phyloP scores from a whole-genome alignment of 2,113 vertebrate genomes.

The Puntigrus tetrazona region DNA sequence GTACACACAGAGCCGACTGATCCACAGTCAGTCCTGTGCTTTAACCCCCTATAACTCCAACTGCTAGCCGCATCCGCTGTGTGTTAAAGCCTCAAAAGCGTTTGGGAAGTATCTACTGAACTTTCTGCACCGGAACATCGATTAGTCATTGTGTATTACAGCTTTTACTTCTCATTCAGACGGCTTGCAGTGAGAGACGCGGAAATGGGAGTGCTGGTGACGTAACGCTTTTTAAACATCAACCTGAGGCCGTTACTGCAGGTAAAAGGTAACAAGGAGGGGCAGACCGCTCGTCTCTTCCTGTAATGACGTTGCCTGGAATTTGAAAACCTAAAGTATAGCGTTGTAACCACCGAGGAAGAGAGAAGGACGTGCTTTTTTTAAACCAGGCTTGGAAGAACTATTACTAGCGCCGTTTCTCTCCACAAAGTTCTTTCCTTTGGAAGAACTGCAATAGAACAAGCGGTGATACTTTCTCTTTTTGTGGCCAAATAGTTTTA shows the following conservation, averaged over 20 bases:
- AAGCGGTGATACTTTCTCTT: neutral
- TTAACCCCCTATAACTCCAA: neutral
- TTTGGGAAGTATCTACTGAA: conserved; percentile 4
- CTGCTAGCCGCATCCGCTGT: neutral
- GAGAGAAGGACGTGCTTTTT: neutral
- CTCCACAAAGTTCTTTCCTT: neutral
- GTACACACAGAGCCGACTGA: conserved; percentile 49
- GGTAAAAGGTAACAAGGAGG: conserved; percentile 31
- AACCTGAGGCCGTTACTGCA: conserved; percentile 28
- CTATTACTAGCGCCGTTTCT: neutral
- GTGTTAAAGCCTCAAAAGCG: neutral
- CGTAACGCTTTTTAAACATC: conserved; percentile 32
- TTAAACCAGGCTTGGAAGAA: conserved; percentile 6
- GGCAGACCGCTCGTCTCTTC: neutral
- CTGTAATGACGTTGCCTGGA: conserved; percentile 6
- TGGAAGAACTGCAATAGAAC: neutral
- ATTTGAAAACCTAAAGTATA: conserved; percentile 37
- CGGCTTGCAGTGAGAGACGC: neutral
- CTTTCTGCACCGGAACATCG: neutral
- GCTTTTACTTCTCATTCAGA: neutral
- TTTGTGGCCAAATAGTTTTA: neutral
- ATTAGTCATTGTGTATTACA: neutral
- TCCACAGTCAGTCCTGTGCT: conserved; percentile 8
- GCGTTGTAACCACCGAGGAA: neutral
- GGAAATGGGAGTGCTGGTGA: conserved; percentile 31